phyloP scores from a whole-genome alignment of 2,797 vertebrate species.

The Rhodeus uyekii region DNA sequence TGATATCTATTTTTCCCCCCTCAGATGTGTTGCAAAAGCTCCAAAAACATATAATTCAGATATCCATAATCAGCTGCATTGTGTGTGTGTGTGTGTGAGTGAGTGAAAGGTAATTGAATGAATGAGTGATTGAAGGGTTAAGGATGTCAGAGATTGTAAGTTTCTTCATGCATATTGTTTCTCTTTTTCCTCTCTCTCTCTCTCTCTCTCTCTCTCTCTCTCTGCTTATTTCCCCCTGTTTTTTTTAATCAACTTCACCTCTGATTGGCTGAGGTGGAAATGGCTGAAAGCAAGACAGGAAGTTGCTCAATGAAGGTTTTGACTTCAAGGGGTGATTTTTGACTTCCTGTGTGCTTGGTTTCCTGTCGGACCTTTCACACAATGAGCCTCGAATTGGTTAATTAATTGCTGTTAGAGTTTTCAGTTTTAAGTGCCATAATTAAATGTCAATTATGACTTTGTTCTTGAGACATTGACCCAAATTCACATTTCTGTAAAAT shows the following conservation, averaged over 20 bases:
- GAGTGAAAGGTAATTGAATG: background rate
- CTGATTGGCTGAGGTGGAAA: constrained; percentile 52
- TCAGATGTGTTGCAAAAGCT: background rate
- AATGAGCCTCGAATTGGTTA: constrained; percentile 28
- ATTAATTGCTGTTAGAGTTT: constrained; percentile 33
- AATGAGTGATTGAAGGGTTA: background rate
- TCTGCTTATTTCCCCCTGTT: constrained; percentile 23
- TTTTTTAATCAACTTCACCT: constrained; percentile 22
- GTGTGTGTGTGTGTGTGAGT: background rate
- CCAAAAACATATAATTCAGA: background rate
- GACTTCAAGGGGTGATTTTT: constrained; percentile 38
- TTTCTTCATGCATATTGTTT: constrained; percentile 50
- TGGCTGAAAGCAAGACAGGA: constrained; percentile 56
- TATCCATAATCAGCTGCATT: background rate
- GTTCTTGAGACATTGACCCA: background rate
- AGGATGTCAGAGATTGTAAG: constrained; percentile 31
- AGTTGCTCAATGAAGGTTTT: constrained; percentile 46
- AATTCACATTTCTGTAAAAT: background rate
- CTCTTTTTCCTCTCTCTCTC: background rate
- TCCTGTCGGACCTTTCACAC: constrained; percentile 53
- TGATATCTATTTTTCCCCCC: background rate
- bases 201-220: constrained; percentile 6
- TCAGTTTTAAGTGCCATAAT: background rate
- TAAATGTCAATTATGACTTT: background rate
- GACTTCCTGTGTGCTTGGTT: constrained; percentile 53